Base-by-base conservation (phyloP, 2,888 invertebrate species). In the Panorpa germanica region DNA sequence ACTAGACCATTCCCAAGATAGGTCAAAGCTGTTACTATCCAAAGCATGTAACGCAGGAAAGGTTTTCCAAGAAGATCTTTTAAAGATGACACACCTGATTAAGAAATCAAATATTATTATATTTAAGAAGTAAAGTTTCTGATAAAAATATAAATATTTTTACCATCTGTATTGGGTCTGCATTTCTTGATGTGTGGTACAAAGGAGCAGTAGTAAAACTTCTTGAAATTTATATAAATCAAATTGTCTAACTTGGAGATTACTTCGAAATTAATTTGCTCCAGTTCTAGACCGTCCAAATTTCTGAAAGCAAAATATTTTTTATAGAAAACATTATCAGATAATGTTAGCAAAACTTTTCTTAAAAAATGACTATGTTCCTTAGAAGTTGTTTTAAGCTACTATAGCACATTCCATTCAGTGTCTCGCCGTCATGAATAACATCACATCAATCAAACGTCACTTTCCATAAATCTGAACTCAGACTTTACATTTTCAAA, bases 1-100 rank as follows among this genome's bases (percentile, higher is more conserved):
- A 74, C 73, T 36, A 70, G 48, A 2, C 57, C 44, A 41, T 75
- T 74, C n/a, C 72, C 70, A 10, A 59, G 39, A 29, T 65, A 59
- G 3, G 71, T 70, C 7, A 67, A 45, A 12, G 58, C 43, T 3
- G 66, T 65, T 45, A 72, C 65, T 21, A 64, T 45, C 72, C 73
- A 73, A 11, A 70, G 63, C 1, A 65, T 60, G 25, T 61, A 56
- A 17, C 70, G 53, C 26, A 72, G 45, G 8, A 64, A 47, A 7
- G 63, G 60, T 36, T 64, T 65, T 23, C 57, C 60, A 6, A 74
- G 45, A 14, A 74, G 49, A 43, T 71, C 59, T 23, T 59, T 50
- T 22, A 60, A 54, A 7, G 71, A 69, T 1, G 72, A 72, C 1
- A 73, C 53, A 13, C 62, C 63, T 63, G 31, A 35, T 35, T 37